phyloP scores from a whole-genome alignment of 1,140 invertebrate species.

The Temnothorax curvispinosus region DNA sequence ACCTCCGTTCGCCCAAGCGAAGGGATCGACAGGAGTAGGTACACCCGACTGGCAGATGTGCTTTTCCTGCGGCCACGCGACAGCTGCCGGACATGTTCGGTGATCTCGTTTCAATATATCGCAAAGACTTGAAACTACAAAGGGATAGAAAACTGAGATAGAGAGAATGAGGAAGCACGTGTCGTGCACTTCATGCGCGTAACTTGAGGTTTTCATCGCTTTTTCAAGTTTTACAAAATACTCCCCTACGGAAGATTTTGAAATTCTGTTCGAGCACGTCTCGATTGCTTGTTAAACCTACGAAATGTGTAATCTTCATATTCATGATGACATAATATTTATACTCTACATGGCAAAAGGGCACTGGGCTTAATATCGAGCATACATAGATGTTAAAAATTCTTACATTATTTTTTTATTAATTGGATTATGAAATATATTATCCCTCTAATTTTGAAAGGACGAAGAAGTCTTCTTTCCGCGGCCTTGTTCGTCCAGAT shows the following conservation, averaged over 20 bases:
- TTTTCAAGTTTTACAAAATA: not conserved
- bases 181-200: not conserved
- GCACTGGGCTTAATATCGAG: not conserved
- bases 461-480: constrained; percentile 51
- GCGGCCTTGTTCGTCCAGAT: constrained; percentile 31
- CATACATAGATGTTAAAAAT: not conserved
- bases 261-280: not conserved
- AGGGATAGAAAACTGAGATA: constrained; percentile 7
- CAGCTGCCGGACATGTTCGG: constrained; percentile 67
- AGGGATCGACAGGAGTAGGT: constrained; percentile 46
- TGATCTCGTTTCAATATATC: constrained; percentile 59
- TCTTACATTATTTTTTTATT: not conserved
- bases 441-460: constrained; percentile 18
- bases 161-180: not conserved
- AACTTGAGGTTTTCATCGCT: not conserved
- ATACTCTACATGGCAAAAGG: too few relatives aligned
- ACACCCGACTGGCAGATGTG: constrained; percentile 65
- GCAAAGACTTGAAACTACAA: not conserved
- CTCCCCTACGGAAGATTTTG: not conserved
- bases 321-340: not conserved
- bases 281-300: not conserved
- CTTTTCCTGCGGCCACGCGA: constrained; percentile 67
- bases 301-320: not conserved
- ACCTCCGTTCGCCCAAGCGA: not conserved
- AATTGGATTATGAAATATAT: not conserved